Evolutionary conservation across 2,113 vertebrate genomes (phyloP).

Genomic region (human (Homo sapiens)): GRCh38 chr5:103584001-103584500

Average conservation of each 20-base stretch:
- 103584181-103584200: slow-evolving; percentile 4
- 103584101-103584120: slow-evolving; percentile 15
- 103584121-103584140: slow-evolving; percentile 36
- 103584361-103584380: slow-evolving; percentile 80
- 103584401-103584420: slow-evolving; percentile 76
- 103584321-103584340: slow-evolving; percentile 52
- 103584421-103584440: slow-evolving; percentile 62
- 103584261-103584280: slow-evolving; percentile 16
- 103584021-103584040: slow-evolving; percentile 7
- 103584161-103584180: slow-evolving; percentile 22
- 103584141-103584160: slow-evolving; percentile 50
- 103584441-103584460: slow-evolving; percentile 76
- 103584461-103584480: slow-evolving; percentile 73
- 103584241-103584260: background rate
- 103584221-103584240: background rate
- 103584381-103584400: slow-evolving; percentile 73
- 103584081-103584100: background rate
- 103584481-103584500: slow-evolving; percentile 70
- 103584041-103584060: background rate
- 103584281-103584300: slow-evolving; percentile 50
- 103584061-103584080: background rate
- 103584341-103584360: slow-evolving; percentile 67
- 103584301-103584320: slow-evolving; percentile 53
- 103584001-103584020: background rate
- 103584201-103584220: slow-evolving; percentile 14